Evolutionary conservation across 2,797 vertebrate species (phyloP).

Genomic region (Phrynocephalus forsythii): DNA sequence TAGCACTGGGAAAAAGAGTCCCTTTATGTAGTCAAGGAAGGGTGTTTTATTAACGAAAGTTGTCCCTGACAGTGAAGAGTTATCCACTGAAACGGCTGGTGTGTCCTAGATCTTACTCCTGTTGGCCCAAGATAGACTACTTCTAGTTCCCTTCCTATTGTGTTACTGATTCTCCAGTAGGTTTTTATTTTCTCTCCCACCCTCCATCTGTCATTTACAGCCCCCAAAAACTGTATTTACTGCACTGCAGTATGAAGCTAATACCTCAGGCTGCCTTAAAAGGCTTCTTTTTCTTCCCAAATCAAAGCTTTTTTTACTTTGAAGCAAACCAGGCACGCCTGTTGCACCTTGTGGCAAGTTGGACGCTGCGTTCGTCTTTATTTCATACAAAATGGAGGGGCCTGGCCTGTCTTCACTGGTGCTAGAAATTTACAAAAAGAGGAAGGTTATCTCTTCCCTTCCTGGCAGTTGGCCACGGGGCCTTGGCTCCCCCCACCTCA

Average conservation of each 20-base stretch:
- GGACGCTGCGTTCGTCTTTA: neutral
- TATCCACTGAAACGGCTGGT: fast-evolving
- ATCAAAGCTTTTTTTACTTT: neutral
- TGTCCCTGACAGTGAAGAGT: neutral
- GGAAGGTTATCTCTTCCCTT: neutral
- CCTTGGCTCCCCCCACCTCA: neutral
- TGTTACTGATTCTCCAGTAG: neutral
- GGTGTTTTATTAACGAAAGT: neutral
- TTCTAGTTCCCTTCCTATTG: neutral
- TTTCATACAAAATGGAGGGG: neutral
- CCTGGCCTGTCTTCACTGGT: neutral
- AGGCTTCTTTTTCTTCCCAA: neutral
- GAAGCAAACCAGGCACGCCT: neutral
- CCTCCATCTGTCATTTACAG: neutral
- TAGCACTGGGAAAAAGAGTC: neutral
- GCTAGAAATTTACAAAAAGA: neutral
- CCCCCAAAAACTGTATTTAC: neutral
- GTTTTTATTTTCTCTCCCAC: neutral
- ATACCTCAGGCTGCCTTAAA: neutral
- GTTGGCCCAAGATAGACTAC: neutral
- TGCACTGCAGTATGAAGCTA: neutral
- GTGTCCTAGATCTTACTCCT: neutral
- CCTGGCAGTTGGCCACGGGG: neutral
- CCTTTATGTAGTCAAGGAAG: neutral
- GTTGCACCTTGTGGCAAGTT: neutral